Conservation (phyloP, 2,113 vertebrate species). For the Clinocottus analis region DNA sequence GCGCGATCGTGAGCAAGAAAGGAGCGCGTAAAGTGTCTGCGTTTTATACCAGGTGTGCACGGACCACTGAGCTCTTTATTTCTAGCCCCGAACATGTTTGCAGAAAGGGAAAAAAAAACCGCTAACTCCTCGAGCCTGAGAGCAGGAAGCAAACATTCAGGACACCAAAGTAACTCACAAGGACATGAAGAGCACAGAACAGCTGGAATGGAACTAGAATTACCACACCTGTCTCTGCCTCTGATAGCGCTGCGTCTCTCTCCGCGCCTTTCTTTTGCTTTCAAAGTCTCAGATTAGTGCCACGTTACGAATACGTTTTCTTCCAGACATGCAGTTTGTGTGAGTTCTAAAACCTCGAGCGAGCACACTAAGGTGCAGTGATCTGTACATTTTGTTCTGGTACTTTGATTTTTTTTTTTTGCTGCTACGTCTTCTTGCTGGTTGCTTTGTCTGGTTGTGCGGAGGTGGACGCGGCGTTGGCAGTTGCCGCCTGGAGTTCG, state of each 20-base stretch:
- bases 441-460: conserved; percentile 78
- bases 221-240: background rate
- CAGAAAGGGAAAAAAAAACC: conserved; percentile 5
- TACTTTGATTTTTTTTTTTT: background rate
- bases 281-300: conserved; percentile 37
- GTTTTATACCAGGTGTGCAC: background rate
- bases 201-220: conserved; percentile 49
- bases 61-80: conserved; percentile 52
- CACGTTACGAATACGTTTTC: conserved; percentile 14
- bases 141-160: conserved; percentile 19
- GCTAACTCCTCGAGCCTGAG: background rate
- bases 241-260: background rate
- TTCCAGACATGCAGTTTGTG: conserved; percentile 57
- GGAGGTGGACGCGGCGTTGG: conserved; percentile 29
- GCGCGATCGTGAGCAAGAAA: background rate
- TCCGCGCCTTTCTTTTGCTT: background rate
- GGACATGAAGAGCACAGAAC: conserved; percentile 50
- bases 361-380: conserved; percentile 7
- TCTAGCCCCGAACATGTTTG: conserved; percentile 54
- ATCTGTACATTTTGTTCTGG: conserved; percentile 8
- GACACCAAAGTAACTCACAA: conserved; percentile 35
- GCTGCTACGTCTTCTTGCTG: conserved; percentile 88
- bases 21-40: background rate
- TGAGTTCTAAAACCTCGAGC: conserved; percentile 15
- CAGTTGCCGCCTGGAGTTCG: conserved; percentile 63